Conservation (phyloP, 2,888 invertebrate species). For the Cataglyphis albicans region DNA sequence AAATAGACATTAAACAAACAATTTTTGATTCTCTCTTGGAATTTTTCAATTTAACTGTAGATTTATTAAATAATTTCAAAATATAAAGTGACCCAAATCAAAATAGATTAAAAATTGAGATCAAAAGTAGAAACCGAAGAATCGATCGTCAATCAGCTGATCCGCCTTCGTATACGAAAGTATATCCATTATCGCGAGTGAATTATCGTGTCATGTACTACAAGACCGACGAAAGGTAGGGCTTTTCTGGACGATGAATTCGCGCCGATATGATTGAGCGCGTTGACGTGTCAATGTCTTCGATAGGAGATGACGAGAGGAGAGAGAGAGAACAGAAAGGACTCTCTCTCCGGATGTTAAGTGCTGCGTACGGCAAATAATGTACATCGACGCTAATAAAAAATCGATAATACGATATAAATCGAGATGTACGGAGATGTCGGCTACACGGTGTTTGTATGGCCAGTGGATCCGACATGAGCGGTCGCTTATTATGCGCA, state of each 20-base stretch:
- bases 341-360: conserved; percentile 62
- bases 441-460: conserved; percentile 84
- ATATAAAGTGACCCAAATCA: background rate
- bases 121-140: background rate
- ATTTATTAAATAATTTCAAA: background rate
- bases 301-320: background rate
- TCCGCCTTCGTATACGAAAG: conserved; percentile 16
- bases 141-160: conserved; percentile 28
- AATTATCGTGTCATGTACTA: conserved; percentile 61
- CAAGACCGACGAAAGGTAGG: conserved; percentile 9
- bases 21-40: too few species aligned
- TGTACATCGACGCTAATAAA: conserved; percentile 84
- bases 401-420: conserved; percentile 85
- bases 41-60: too few species aligned
- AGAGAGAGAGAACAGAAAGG: background rate
- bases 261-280: conserved; percentile 54
- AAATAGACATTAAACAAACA: too few species aligned
- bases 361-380: conserved; percentile 67
- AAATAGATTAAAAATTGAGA: background rate
- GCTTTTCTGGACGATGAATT: conserved; percentile 8
- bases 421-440: conserved; percentile 82
- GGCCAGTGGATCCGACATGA: conserved; percentile 82
- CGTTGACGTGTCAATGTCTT: conserved; percentile 48
- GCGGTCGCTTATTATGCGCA: conserved; percentile 83
- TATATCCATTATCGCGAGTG: conserved; percentile 49